Evolutionary conservation across 2,113 vertebrate species (phyloP), one percentile per base, ranked within the genome.

Genomic region (Kryptolebias marmoratus): DNA sequence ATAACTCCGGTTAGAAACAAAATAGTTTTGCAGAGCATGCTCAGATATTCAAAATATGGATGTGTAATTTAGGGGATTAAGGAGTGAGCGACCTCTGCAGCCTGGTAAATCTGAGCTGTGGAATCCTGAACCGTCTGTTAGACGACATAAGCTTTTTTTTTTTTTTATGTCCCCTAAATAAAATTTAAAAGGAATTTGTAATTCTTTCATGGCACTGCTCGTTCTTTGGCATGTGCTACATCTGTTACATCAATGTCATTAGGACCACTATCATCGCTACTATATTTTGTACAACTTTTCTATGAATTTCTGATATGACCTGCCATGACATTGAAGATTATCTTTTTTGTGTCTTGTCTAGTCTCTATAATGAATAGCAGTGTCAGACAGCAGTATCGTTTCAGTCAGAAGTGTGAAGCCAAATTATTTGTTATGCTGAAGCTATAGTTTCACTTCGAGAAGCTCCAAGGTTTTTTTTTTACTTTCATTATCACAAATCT

Each of bases 121-220:
- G 79, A 68, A 89, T 84, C 82, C 83, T 44, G 13, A 85, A 79
- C 83, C 82, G 58, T 89, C 87, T 91, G 88, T 90, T 86, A 32
- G 72, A 79, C 69, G 44, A 31, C 65, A 62, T 86, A 84, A 90
- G 82, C 87, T 77, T 81, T 67, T 65, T 64, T 74, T 79, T 79
- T 44, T 72, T 77, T 55, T 44, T 65, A 16, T 1, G n/a, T 49
- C 56, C 39, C 39, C 15, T 27, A 55, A 77, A 83, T 70, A 64
- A 69, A 82, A 80, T 81, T 71, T 71, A 83, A 87, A 81, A 85
- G 53, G 58, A 87, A 86, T 81, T 66, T 69, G 54, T 87, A 80
- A 84, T 82, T 82, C 67, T 79, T 80, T 81, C 82, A 85, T 57
- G 52, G 8, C 14, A 2, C 56, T 55, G 55, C 61, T 49, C 18